phyloP scores from a whole-genome alignment of 2,113 vertebrate genomes.

The Gymnocephalus cernua region DNA sequence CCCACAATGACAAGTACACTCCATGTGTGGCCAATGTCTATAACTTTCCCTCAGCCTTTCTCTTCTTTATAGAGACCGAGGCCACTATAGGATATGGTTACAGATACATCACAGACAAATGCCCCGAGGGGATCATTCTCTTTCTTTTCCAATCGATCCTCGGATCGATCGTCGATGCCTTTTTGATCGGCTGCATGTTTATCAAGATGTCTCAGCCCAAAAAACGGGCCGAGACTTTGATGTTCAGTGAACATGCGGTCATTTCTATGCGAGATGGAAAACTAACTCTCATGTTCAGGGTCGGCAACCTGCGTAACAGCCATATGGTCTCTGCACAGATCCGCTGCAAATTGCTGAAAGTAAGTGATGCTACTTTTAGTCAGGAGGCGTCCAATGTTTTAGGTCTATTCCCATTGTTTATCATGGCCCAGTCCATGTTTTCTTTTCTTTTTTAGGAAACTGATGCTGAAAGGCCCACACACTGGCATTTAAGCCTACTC shows the following conservation, averaged over 20 bases:
- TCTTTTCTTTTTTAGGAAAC: not conserved
- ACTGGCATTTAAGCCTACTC: conserved; percentile 45
- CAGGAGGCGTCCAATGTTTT: not conserved
- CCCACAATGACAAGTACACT: conserved; percentile 95
- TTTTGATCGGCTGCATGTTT: conserved; percentile 99
- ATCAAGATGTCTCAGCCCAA: conserved; percentile 99
- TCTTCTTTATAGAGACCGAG: conserved; percentile 99
- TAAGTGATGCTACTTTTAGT: conserved; percentile 80
- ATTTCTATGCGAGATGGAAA: conserved; percentile 98
- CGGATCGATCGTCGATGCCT: conserved; percentile 98
- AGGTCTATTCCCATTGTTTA: not conserved
- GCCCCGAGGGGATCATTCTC: conserved; percentile 98
- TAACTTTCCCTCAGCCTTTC: conserved; percentile 98
- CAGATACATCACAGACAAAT: conserved; percentile 98
- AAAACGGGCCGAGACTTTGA: conserved; percentile 97
- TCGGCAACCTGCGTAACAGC: conserved; percentile 99
- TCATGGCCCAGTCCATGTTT: not conserved
- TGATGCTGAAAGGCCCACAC: conserved; percentile 40
- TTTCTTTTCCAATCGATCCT: conserved; percentile 99
- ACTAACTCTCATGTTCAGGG: conserved; percentile 98
- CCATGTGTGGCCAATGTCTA: conserved; percentile 99
- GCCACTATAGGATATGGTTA: conserved; percentile 98
- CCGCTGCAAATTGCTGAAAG: conserved; percentile 99
- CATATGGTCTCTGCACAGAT: conserved; percentile 99
- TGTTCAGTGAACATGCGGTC: conserved; percentile 97